Conservation (phyloP, 2,113 vertebrate genomes). For the Chaetorhynchus papuensis region DNA sequence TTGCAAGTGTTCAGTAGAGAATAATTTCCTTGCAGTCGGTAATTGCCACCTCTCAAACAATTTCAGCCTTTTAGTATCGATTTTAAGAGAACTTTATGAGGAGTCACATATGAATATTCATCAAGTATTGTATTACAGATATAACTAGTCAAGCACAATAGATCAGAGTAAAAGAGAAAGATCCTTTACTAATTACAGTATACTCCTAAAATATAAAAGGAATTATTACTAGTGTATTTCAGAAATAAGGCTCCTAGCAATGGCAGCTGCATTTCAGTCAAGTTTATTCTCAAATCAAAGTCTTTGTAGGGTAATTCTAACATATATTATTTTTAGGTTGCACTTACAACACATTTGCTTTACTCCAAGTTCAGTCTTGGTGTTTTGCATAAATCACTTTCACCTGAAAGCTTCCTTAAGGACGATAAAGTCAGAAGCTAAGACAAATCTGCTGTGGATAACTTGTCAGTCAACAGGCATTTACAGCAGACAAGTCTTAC, state of each 20-base stretch:
- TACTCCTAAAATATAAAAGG: neutral
- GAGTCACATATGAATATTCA: conserved; percentile 21
- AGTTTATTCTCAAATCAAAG: neutral
- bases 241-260: neutral
- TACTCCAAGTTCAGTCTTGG: neutral
- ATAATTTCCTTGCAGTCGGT: neutral
- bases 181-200: neutral
- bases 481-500: neutral
- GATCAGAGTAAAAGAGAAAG: neutral
- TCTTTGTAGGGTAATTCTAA: neutral
- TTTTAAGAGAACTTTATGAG: neutral
- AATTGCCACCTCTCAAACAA: conserved; percentile 27
- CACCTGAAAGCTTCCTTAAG: neutral
- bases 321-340: neutral
- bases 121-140: neutral
- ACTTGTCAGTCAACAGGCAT: neutral
- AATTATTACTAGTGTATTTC: neutral
- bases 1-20: neutral
- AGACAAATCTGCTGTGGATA: neutral
- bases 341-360: neutral
- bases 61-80: neutral
- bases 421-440: neutral
- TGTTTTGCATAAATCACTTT: neutral
- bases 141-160: neutral
- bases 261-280: neutral